Percentiles rank a stretch among this genome's conserved stretches.
Conservation (phyloP, 92 coral and sea anemone genomes). For the Plumapathes pennacea region DNA sequence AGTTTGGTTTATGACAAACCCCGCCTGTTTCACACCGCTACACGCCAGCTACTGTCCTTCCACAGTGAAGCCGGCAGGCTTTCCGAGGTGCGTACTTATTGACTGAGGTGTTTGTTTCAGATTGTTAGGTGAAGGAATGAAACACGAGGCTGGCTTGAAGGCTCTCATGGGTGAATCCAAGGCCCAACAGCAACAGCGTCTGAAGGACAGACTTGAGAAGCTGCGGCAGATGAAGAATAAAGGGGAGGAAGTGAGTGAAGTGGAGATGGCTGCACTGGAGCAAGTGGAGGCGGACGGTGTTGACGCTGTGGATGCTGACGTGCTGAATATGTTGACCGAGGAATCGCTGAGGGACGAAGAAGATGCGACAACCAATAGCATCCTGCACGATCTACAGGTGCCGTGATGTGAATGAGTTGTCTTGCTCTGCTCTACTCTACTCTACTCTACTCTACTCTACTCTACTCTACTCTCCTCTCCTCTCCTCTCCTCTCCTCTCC, state of each 20-base stretch:
- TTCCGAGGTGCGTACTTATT: no score
- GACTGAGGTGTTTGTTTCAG: no score
- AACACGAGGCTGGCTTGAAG: conserved; percentile 84
- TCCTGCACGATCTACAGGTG: conserved; percentile 84
- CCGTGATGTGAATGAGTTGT: not conserved
- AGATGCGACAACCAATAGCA: conserved; percentile 73
- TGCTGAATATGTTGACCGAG: conserved; percentile 58
- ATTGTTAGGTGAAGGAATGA: conserved; percentile 89
- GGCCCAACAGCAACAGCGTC: conserved; percentile 76
- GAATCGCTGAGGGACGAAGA: conserved; percentile 51
- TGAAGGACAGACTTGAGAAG: conserved; percentile 77
- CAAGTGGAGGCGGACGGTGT: conserved; percentile 78
- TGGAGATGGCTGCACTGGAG: conserved; percentile 79
- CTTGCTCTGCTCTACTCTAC: no score
- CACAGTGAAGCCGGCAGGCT: no score
- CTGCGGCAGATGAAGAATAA: conserved; percentile 72
- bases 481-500: no score
- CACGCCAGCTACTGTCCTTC: no score
- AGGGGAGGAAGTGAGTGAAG: conserved; percentile 78
- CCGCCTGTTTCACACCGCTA: no score
- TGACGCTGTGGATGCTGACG: conserved; percentile 68
- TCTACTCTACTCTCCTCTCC: not conserved
- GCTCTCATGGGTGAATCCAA: conserved; percentile 89
- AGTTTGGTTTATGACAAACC: no score
- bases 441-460: no score